These are phyloP conservation scores for Rhagonycha fulva DNA, from an alignment of 2,888 invertebrate genomes.

Conservation along the genomic window DNA sequence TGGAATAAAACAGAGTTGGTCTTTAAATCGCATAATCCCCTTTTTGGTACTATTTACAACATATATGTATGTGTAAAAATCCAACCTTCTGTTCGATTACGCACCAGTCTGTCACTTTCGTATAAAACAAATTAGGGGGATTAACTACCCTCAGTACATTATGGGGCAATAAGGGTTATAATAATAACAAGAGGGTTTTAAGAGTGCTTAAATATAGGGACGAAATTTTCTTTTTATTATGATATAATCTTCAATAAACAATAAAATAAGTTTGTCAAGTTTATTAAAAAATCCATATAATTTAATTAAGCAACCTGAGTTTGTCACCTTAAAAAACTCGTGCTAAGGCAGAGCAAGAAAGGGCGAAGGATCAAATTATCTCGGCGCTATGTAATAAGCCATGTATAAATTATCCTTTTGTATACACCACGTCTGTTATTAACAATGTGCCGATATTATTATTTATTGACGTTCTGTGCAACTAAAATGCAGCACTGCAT, in stretches of 20 bases:
- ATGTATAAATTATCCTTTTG: background rate
- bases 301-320: background rate
- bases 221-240: background rate
- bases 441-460: background rate
- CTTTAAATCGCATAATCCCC: constrained; percentile 25
- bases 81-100: constrained; percentile 27
- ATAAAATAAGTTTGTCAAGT: background rate
- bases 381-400: background rate
- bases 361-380: background rate
- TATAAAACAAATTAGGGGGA: constrained; percentile 36
- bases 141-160: constrained; percentile 35
- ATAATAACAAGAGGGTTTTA: constrained; percentile 8
- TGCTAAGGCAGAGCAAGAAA: background rate
- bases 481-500: background rate
- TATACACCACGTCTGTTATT: background rate
- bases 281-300: background rate
- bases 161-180: constrained; percentile 23
- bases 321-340: background rate
- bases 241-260: background rate
- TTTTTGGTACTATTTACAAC: constrained; percentile 20
- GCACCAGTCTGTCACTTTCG: constrained; percentile 30
- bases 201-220: constrained; percentile 2
- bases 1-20: constrained; percentile 27
- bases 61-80: constrained; percentile 18
- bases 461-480: background rate